These are phyloP conservation scores for Poecile atricapillus DNA, from an alignment of 2,113 vertebrate species.

Conservation along the genomic window DNA sequence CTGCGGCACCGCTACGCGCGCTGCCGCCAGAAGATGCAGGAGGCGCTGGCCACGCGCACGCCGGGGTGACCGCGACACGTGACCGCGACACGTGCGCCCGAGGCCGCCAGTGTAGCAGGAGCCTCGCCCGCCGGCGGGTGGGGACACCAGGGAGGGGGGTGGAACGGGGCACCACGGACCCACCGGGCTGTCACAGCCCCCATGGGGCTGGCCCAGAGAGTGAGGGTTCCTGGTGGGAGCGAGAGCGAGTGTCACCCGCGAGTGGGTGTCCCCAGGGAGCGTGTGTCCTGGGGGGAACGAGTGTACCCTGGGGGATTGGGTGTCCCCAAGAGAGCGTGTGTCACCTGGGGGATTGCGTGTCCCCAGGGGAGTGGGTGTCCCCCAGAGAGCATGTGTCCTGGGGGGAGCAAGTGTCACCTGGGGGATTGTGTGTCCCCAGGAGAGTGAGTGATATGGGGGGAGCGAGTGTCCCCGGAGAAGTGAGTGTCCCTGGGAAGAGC, in stretches of 20 bases:
- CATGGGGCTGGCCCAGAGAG: constrained; percentile 16
- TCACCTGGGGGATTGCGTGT: not conserved
- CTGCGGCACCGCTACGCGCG: constrained; percentile 84
- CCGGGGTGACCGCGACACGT: constrained; percentile 71
- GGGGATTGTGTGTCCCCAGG: not conserved
- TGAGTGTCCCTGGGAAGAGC: not conserved
- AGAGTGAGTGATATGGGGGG: not conserved
- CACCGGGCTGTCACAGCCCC: not conserved
- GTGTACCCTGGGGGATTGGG: not conserved
- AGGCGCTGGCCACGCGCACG: constrained; percentile 77
- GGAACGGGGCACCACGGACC: not conserved
- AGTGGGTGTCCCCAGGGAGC: not conserved
- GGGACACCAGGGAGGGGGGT: not conserved
- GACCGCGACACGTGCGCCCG: accelerated
- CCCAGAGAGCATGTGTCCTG: not conserved
- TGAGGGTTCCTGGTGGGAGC: not conserved
- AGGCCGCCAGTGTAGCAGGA: not conserved
- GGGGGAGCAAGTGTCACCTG: not conserved
- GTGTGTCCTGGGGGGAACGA: not conserved
- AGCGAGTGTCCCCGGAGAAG: not conserved
- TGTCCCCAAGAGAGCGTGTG: not conserved
- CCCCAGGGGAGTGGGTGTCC: not conserved
- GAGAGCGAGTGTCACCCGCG: not conserved
- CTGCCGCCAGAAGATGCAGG: constrained; percentile 86
- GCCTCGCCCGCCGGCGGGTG: not conserved